A percentile compares a stretch with the other conserved stretches of the same genome.
These are phyloP conservation scores for Psettodes erumei DNA, from an alignment of 2,113 vertebrate genomes.

Conservation along the genomic window DNA sequence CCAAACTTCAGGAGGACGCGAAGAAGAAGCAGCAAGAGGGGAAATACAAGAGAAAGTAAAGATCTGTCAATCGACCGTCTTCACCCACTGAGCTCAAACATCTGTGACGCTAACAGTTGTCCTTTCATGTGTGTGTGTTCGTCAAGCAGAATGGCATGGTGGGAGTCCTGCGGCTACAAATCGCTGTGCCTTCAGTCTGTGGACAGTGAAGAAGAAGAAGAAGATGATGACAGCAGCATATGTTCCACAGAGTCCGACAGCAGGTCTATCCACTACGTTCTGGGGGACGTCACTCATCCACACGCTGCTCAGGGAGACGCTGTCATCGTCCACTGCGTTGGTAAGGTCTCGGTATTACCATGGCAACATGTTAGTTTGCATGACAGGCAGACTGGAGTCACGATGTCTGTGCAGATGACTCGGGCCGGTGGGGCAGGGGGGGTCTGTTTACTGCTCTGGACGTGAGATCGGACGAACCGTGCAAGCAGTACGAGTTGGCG, in stretches of 20 bases:
- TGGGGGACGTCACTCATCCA: conserved; percentile 93
- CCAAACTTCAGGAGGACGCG: conserved; percentile 83
- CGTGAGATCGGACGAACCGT: conserved; percentile 87
- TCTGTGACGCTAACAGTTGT: neutral
- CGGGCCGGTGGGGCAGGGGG: conserved; percentile 90
- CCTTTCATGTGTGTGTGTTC: neutral
- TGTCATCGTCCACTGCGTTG: conserved; percentile 92
- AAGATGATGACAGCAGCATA: conserved; percentile 66
- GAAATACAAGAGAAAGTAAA: conserved; percentile 88
- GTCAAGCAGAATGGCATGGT: conserved; percentile 88
- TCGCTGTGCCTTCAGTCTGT: conserved; percentile 85
- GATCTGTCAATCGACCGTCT: neutral
- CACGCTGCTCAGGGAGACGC: conserved; percentile 84
- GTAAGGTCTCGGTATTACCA: conserved; percentile 67
- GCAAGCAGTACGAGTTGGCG: conserved; percentile 88
- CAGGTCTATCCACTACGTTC: conserved; percentile 84
- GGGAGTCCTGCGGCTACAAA: conserved; percentile 87
- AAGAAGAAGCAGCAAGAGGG: conserved; percentile 83
- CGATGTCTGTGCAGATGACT: conserved; percentile 85
- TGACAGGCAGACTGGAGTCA: neutral
- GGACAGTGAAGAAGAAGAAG: conserved; percentile 82
- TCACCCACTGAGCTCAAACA: neutral
- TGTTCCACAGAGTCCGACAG: conserved; percentile 77
- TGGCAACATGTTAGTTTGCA: neutral
- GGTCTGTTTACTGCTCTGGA: conserved; percentile 93